Evolutionary conservation across 1,140 invertebrate species (phyloP).

Genomic region (Melitaea cinxia): DNA sequence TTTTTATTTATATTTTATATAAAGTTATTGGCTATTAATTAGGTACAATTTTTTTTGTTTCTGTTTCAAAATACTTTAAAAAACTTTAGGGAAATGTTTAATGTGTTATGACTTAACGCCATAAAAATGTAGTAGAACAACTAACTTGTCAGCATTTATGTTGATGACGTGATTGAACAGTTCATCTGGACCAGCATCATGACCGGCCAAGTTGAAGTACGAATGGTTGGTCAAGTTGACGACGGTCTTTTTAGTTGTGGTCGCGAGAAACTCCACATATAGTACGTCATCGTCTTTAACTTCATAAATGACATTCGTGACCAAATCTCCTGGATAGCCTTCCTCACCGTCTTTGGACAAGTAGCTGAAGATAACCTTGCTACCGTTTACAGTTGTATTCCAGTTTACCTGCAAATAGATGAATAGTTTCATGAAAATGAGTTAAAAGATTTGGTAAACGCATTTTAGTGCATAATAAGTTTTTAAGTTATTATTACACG

Average conservation of each 20-base stretch:
- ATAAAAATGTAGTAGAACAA: background rate
- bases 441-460: background rate
- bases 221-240: conserved; percentile 96
- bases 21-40: too few species aligned
- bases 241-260: conserved; percentile 89
- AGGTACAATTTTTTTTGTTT: too few species aligned
- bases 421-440: background rate
- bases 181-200: conserved; percentile 82
- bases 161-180: conserved; percentile 88
- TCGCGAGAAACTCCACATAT: conserved; percentile 87
- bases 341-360: conserved; percentile 91
- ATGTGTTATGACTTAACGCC: too few species aligned
- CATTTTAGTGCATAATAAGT: too few species aligned
- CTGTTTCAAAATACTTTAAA: too few species aligned
- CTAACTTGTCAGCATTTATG: conserved; percentile 87
- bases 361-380: conserved; percentile 85
- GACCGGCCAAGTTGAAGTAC: conserved; percentile 96
- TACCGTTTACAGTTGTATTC: conserved; percentile 78
- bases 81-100: too few species aligned
- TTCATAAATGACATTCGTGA: conserved; percentile 86
- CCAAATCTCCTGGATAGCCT: conserved; percentile 91
- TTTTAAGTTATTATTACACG: too few species aligned
- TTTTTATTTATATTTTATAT: too few species aligned
- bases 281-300: conserved; percentile 88
- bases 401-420: conserved; percentile 58